Evolutionary conservation across 2,797 vertebrate species (phyloP), one percentile per base, ranked within the genome.

Genomic region (Sphenopsis melanotis): DNA sequence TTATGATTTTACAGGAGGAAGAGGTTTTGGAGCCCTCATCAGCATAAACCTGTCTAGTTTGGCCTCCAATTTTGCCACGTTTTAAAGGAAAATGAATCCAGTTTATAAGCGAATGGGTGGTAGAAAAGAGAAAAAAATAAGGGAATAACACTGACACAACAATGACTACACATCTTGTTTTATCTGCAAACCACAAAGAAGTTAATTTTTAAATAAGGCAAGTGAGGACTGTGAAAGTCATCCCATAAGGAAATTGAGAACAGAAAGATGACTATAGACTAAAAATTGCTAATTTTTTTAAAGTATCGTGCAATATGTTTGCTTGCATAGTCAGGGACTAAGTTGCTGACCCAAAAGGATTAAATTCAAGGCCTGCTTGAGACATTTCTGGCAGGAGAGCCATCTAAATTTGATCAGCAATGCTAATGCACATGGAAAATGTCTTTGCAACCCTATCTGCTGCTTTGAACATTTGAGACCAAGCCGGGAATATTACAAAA

Each of bases 381-480:
- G 82, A 94, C 42, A 44, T 41, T 90, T 86, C 71, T 88, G 76
- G 36, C 39, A 90, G 55, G 24, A 94, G 32, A 89, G 39, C 11
- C 75, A 83, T 44, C 72, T 92, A 60, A 64, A 91, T 89, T 75
- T 78, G 34, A 96, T 80, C 91, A 94, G 87, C 68, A 64, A 80
- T 44, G 49, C 79, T 94, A 91, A 95, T 42, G 53, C 13, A 83
- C 46, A 27, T 7, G 42, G 91, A 87, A 94, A 87, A 75, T 22
- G 65, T 71, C 89, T 91, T 37, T 50, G 82, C 82, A 91, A 66
- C 16, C 30, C 55, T 94, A 57, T 86, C 72, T 94, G 53, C 68
- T 83, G 61, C 82, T 94, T 83, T 86, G 61, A 93, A 83, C 46
- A 39, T 23, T 46, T 2, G 1, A 89, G 68, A 85, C 41, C 37